Percentiles rank a stretch among this genome's conserved stretches.
Evolutionary conservation across 2,888 invertebrate species (phyloP).

Genomic region (Balanococcus diminutus): DNA sequence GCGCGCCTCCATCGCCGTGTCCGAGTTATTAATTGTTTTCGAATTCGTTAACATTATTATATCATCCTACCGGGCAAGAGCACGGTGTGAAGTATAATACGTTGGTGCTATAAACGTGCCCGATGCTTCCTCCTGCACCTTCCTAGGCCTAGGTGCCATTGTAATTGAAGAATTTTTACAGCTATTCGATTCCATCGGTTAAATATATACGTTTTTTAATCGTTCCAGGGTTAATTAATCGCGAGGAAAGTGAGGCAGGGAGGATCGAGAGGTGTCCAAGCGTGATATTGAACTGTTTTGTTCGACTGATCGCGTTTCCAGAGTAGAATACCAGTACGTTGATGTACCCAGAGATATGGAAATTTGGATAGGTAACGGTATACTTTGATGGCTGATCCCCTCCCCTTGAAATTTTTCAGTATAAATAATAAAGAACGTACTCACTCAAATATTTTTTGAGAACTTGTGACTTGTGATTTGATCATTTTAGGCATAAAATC

Average conservation of each 20-base stretch:
- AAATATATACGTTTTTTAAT: neutral
- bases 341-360: too few relatives aligned
- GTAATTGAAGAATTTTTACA: neutral
- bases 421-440: neutral
- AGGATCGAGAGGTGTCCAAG: neutral
- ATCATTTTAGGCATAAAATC: neutral
- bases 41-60: slow-evolving; percentile 13
- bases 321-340: neutral
- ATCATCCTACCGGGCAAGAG: neutral
- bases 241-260: neutral
- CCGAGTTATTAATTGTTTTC: slow-evolving; percentile 18
- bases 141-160: neutral
- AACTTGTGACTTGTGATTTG: too few relatives aligned
- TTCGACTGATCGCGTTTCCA: neutral
- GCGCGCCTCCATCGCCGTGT: neutral
- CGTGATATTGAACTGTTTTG: neutral
- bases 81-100: neutral
- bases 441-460: neutral
- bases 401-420: neutral
- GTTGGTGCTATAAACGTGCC: neutral
- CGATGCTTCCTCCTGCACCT: neutral
- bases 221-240: neutral
- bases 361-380: too few relatives aligned
- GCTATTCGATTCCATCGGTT: neutral
- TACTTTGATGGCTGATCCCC: too few relatives aligned